Conservation (phyloP, 2,113 vertebrate species). For the Callorhinus ursinus region DNA sequence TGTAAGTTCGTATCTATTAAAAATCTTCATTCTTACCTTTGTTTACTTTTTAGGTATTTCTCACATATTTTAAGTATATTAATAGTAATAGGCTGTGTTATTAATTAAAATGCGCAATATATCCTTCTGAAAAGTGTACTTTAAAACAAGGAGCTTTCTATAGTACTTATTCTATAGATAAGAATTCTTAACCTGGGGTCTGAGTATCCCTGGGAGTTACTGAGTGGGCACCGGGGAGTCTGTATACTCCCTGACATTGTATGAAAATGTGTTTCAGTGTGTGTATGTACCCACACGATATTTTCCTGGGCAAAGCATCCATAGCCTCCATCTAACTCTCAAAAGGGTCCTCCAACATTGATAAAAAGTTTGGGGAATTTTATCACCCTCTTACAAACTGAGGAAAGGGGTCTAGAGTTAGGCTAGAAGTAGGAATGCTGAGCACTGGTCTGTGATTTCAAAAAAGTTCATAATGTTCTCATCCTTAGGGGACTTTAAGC, state of each 20-base stretch:
- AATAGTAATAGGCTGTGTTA: background rate
- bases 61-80: background rate
- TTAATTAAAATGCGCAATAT: background rate
- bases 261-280: background rate
- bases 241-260: background rate
- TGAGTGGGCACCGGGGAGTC: background rate
- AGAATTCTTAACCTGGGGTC: background rate
- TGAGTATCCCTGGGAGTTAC: background rate
- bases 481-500: background rate
- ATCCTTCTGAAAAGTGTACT: background rate
- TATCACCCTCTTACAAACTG: rapidly evolving
- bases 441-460: background rate
- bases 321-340: background rate
- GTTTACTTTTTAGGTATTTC: background rate
- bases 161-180: background rate
- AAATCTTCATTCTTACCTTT: background rate
- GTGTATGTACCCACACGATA: background rate
- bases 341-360: background rate
- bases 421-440: background rate
- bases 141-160: background rate
- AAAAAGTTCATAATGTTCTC: background rate
- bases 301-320: background rate
- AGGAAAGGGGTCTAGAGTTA: background rate
- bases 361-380: background rate
- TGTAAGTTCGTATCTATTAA: background rate